Base-by-base conservation (phyloP, 2,113 vertebrate species). In the Microtus montanus region DNA sequence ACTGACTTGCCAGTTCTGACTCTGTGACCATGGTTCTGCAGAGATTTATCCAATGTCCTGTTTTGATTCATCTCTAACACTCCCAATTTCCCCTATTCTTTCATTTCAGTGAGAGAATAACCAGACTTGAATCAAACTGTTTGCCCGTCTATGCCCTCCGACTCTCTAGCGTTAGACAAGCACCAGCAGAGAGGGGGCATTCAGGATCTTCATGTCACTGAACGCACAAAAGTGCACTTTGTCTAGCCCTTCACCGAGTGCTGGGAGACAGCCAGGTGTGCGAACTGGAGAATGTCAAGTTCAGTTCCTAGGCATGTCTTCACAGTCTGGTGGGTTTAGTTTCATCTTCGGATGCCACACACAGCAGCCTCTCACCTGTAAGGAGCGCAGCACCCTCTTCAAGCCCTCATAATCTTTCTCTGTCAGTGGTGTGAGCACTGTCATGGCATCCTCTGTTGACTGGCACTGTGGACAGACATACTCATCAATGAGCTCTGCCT, bases 381-480 rank as follows among this genome's bases (percentile, higher is more conserved):
- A 97, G 61, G 99, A 99, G 52, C 99, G 99, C n/a, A 99, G 98
- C 49, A 99, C 99, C 97, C 99, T 98, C 96, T 99, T 99, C 94
- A 99, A 96, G 6, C 99, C 99, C 95, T 99, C 99, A 0, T 99
- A 99, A 95, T 99, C 99, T 95, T 99, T 99, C 94, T 99, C 99
- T 0, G 99, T 99, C 33, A 99, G 99, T 0, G 99, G 99, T 2
- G 99, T 99, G 96, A 99, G 99, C 54, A 99, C 99, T 0, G 99
- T 99, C 99, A 99, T 99, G 98, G 99, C 99, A 94, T 99, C 99
- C 96, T 99, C 99, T 0, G 99, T 99, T 0, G 99, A 99, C 99
- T 99, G 99, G 97, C 99, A 99, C 96, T 99, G 99, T 0, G 99
- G 99, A 95, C 99, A 99, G 97, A 99, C 99, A 61, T 99, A 99